phyloP scores from a whole-genome alignment of 2,888 invertebrate species.

The Orthosia incerta region DNA sequence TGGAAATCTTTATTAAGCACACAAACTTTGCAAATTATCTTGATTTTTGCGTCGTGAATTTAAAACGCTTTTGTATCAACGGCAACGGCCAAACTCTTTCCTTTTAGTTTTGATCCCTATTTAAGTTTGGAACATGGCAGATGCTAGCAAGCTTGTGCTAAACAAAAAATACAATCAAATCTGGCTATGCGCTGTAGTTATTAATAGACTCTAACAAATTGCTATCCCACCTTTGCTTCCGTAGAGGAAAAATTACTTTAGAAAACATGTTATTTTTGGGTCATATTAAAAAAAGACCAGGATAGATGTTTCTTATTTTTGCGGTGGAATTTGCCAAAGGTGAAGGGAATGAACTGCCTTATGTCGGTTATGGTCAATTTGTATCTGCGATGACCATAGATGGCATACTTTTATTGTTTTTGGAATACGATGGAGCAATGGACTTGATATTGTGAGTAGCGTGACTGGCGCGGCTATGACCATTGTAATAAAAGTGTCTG shows the following conservation, averaged over 20 bases:
- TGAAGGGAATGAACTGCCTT: neutral
- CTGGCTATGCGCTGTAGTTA: slow-evolving; percentile 26
- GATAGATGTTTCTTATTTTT: slow-evolving; percentile 33
- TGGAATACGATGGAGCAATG: neutral
- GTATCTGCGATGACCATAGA: slow-evolving; percentile 1
- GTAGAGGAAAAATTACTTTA: slow-evolving; percentile 4
- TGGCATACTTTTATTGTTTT: slow-evolving; percentile 8
- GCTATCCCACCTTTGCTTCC: slow-evolving; percentile 1
- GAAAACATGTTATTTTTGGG: slow-evolving; percentile 6
- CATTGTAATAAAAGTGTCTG: neutral
- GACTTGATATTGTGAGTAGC: neutral
- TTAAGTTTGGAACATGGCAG: slow-evolving; percentile 21
- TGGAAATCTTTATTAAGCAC: slow-evolving; percentile 2
- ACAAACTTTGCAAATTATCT: neutral
- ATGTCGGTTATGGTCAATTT: slow-evolving; percentile 13
- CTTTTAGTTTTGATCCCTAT: neutral
- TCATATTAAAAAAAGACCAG: neutral
- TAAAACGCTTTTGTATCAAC: neutral
- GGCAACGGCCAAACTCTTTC: neutral
- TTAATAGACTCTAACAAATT: slow-evolving; percentile 38
- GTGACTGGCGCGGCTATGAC: neutral
- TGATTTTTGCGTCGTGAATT: slow-evolving; percentile 8
- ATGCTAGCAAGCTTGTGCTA: slow-evolving; percentile 19
- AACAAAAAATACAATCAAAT: slow-evolving; percentile 22
- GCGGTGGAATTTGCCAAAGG: slow-evolving; percentile 4